Evolutionary conservation across 2,797 vertebrate genomes (phyloP).

Genomic region (Pyrocephalus nanus): DNA sequence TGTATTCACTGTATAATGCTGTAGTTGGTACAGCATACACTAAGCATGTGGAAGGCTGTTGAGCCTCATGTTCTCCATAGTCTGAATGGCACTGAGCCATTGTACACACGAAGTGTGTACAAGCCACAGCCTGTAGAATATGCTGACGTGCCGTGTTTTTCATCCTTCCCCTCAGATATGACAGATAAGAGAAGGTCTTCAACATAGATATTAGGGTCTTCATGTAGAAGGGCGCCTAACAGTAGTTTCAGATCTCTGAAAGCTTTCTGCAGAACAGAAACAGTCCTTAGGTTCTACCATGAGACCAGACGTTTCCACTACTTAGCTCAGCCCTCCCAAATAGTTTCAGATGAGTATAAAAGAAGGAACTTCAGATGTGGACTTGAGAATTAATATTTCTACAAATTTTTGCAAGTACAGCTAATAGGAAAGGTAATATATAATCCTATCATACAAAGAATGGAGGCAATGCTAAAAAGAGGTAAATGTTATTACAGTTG

Average conservation of each 20-base stretch:
- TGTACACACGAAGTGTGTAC: neutral
- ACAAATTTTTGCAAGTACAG: neutral
- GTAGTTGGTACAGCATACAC: neutral
- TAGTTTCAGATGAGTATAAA: neutral
- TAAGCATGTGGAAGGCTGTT: neutral
- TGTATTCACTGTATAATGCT: fast-evolving
- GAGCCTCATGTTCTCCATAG: neutral
- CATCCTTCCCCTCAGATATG: neutral
- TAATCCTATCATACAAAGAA: neutral
- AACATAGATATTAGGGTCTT: neutral
- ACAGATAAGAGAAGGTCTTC: neutral
- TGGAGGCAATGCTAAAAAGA: neutral
- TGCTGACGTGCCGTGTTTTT: neutral
- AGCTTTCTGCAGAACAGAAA: neutral
- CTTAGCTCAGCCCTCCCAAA: neutral
- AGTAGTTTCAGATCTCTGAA: neutral
- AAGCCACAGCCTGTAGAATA: neutral
- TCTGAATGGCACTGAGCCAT: neutral
- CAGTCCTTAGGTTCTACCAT: neutral
- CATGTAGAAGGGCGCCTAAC: fast-evolving
- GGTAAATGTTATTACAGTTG: neutral
- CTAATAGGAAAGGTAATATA: neutral
- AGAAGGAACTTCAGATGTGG: neutral
- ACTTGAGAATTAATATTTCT: neutral
- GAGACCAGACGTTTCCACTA: neutral